Percentiles rank a stretch among this genome's conserved stretches.
Conservation (phyloP, 2,797 vertebrate species). For the Clarias platycephalus region DNA sequence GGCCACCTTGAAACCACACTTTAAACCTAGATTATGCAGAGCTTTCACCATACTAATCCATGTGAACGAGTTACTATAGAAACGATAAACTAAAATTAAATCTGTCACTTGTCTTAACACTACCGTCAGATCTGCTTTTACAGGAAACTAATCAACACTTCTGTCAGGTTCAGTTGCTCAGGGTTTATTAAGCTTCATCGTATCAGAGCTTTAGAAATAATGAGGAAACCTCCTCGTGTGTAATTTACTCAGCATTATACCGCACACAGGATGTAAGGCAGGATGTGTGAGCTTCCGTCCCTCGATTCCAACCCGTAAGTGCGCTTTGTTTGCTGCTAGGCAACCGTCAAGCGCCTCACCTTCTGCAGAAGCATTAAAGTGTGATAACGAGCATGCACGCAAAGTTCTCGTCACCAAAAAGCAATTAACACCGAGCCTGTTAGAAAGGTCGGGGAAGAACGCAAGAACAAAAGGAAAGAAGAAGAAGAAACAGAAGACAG, state of each 20-base stretch:
- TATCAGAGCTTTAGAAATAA: neutral
- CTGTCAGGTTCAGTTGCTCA: neutral
- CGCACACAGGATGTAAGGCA: neutral
- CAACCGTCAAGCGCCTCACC: constrained; percentile 32
- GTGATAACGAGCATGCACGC: constrained; percentile 42
- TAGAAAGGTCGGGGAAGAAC: neutral
- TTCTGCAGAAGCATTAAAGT: constrained; percentile 37
- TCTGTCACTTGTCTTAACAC: neutral
- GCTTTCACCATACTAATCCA: too few relatives aligned
- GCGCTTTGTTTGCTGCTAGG: constrained; percentile 48
- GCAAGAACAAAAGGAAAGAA: neutral
- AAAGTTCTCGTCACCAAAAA: constrained; percentile 40
- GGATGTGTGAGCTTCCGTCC: neutral
- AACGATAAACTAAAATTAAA: neutral
- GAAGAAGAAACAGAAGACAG: too few relatives aligned
- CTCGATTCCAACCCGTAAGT: neutral
- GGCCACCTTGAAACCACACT: too few relatives aligned
- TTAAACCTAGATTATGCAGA: too few relatives aligned
- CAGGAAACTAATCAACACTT: neutral
- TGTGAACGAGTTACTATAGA: neutral
- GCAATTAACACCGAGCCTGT: constrained; percentile 31
- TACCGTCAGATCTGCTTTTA: neutral
- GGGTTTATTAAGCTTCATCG: neutral
- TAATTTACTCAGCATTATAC: neutral
- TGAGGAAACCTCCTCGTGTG: neutral